Evolutionary conservation across 2,797 vertebrate species (phyloP), one percentile per base, ranked within the genome.

Genomic region (Monodelphis domestica): DNA sequence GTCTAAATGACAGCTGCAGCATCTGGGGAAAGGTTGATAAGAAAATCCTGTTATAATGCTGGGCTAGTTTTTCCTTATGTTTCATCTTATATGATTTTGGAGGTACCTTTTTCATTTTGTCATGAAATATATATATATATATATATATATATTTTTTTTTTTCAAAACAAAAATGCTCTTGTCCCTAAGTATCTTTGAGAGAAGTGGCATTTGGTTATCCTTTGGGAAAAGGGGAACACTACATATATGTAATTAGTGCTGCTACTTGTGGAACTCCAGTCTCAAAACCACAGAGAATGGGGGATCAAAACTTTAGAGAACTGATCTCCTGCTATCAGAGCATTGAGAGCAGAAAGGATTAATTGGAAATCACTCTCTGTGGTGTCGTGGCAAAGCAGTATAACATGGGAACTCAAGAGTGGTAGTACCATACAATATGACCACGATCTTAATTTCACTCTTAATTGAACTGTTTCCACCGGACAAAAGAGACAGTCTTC

Each of bases 11-110:
- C 98, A 98, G 97, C 95, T 96, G 93, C 96, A 95, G 97, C 97
- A 98, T 98, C 98, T 98, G 98, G 97, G 92, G 98, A 96, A 94
- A 55, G 92, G 5, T 97, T 97, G 98, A 98, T 98, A 98, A 98
- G 98, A 98, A 98, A 98, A 98, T 98, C 98, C 97, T 97, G 96
- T 98, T 98, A 98, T 92, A 96, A 91, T 90, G 96, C 84, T 54
- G 57, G 92, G 90, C 96, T 95, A 94, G 93, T 97, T 97, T n/a
- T 96, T 95, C 89, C 97, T 98, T 96, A 97, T 98, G 98, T 97
- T 98, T 95, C 90, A 97, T 97, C 91, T 97, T 96, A 56, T 45
- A 89, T 87, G 54, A 98, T 96, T 98, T 98, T 94, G 92, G 96
- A 97, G 96, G 92, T 94, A 95, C 54, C 54, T 91, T 96, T 95